Evolutionary conservation across 30 jellyfish, hydroid and myxozoan species (phyloP), one percentile per base, ranked within the genome.

Genomic region (Aurelia aurita): DNA sequence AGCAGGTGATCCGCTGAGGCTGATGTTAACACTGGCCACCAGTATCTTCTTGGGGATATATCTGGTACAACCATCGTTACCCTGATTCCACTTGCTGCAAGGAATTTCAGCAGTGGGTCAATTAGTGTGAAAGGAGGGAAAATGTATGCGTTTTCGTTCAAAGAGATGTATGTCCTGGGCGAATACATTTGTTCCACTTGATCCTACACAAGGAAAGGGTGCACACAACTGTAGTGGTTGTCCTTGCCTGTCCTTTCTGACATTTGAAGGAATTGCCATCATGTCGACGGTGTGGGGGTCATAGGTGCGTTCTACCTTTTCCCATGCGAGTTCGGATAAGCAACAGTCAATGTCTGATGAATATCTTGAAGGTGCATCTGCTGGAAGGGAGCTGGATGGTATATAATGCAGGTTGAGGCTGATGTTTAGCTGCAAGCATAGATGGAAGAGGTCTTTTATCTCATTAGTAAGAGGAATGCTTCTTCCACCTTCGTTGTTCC

Each of bases 181-280:
- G 25, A 66, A 66, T n/a, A 66, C 31, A 57, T 32, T 32, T 32
- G 44, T 32, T 32, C 44, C 44, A 32, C 44, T 32, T 32, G 44
- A 32, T 2, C 44, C 44, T 1, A 32, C 44, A 4, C 44, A 32
- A 1, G 44, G 44, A 32, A 1, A 32, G 44, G 44, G 44, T 2
- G 78, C 34, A 25, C 3, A 66, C 5, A 66, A 66, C 11, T 32
- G 10, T 32, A 66, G 25, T 5, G 78, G 39, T 13, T 29, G 78
- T 27, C 58, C 78, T 9, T 22, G n/a, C 28, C 78, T 53, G 58
- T 66, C 58, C 14, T 27, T 9, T 13, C 58, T 22, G 39, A 66
- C 78, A 12, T 66, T 66, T 12, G 78, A 66, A 16, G 78, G 78
- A 2, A 66, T 27, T 22, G 78, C 78, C 78, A 66, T 66, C 22